Evolutionary conservation across 2,113 vertebrate species (phyloP).

Genomic region (Daboia siamensis): DNA sequence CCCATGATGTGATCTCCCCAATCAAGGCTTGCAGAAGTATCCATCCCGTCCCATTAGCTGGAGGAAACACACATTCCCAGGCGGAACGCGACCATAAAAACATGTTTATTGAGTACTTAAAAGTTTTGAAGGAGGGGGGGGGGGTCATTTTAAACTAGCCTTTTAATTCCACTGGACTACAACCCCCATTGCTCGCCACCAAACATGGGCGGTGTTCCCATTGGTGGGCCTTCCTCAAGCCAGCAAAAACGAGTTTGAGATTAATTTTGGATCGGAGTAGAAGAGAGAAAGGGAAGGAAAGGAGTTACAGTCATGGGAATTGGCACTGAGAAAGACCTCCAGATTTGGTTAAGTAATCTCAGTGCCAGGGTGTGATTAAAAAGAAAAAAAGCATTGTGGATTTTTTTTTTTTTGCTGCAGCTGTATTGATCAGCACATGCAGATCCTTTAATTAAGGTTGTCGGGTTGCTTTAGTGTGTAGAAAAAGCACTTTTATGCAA

Average conservation of each 20-base stretch:
- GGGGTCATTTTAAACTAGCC: constrained; percentile 22
- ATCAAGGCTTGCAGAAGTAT: background rate
- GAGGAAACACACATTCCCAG: background rate
- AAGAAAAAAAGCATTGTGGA: constrained; percentile 40
- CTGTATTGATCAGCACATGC: constrained; percentile 36
- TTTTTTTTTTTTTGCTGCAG: constrained; percentile 35
- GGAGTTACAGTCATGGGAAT: constrained; percentile 19
- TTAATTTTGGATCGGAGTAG: constrained; percentile 25
- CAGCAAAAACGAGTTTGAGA: background rate
- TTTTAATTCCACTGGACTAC: background rate
- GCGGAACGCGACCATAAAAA: constrained; percentile 30
- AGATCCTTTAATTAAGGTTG: constrained; percentile 24
- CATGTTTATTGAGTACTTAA: constrained; percentile 37
- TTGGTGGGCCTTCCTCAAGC: background rate
- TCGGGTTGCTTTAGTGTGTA: constrained; percentile 23
- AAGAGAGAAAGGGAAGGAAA: constrained; percentile 13
- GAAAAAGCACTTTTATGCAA: constrained; percentile 72
- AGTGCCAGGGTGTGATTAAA: background rate
- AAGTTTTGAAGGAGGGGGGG: constrained; percentile 49
- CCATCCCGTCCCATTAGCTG: background rate
- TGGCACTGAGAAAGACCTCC: constrained; percentile 17
- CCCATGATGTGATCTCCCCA: background rate
- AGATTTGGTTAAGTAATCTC: too few relatives aligned
- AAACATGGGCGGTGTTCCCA: background rate
- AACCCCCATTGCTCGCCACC: background rate